Evolutionary conservation across 1,140 invertebrate species (phyloP).

Genomic region (Danaus plexippus): DNA sequence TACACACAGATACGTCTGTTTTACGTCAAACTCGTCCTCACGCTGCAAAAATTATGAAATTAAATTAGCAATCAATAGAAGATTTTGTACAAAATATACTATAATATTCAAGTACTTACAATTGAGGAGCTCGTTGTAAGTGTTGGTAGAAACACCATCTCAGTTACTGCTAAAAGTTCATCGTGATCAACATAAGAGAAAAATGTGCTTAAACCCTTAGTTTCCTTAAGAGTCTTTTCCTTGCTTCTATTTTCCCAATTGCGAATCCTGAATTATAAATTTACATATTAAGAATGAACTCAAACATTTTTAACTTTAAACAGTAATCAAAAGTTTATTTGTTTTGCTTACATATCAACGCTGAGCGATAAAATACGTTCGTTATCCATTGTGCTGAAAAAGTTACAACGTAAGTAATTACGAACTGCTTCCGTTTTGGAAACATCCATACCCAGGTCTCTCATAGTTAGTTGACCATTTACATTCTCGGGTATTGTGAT

Average conservation of each 20-base stretch:
- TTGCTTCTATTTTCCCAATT: conserved; percentile 69
- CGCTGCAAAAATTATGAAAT: conserved; percentile 18
- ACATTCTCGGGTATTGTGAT: conserved; percentile 13
- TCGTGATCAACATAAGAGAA: conserved; percentile 10
- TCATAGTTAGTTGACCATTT: conserved; percentile 6
- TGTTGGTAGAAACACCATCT: conserved; percentile 26
- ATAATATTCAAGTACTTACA: conserved; percentile 15
- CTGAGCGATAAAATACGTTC: conserved; percentile 18
- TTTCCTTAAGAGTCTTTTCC: conserved; percentile 38
- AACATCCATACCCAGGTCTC: conserved; percentile 15
- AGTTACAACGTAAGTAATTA: conserved; percentile 18
- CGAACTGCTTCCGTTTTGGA: conserved; percentile 14
- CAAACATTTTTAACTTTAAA: neutral
- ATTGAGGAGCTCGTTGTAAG: conserved; percentile 9
- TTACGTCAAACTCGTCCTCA: conserved; percentile 32
- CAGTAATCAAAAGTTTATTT: neutral
- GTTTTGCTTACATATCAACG: conserved; percentile 20
- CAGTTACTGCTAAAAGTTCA: conserved; percentile 17
- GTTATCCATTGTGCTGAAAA: conserved; percentile 19
- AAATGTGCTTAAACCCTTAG: conserved; percentile 9
- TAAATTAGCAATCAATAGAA: no score
- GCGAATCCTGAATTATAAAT: conserved; percentile 52
- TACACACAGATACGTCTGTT: conserved; percentile 26
- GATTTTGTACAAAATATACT: no score
- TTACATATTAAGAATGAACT: conserved; percentile 25